Conservation (phyloP, 2,113 vertebrate species). For the Oreochromis niloticus region DNA sequence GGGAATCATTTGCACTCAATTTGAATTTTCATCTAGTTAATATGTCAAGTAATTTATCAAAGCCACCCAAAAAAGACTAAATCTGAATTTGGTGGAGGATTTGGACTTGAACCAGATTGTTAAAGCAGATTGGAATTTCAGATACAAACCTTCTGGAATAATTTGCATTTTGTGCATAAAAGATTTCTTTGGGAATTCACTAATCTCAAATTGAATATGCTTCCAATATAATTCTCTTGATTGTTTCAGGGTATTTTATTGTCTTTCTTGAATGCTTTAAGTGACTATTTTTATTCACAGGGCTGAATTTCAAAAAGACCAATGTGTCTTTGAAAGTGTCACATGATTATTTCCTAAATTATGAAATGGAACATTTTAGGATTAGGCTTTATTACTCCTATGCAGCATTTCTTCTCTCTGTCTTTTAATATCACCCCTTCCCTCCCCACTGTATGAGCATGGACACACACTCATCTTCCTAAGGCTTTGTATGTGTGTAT, state of each 20-base stretch:
- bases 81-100: constrained; percentile 27
- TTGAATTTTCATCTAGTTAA: constrained; percentile 29
- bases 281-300: constrained; percentile 24
- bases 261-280: constrained; percentile 8
- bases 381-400: constrained; percentile 5
- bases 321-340: constrained; percentile 6
- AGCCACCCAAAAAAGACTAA: constrained; percentile 13
- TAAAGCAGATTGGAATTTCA: constrained; percentile 51
- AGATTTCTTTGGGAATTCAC: constrained; percentile 45
- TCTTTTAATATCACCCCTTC: background rate
- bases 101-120: constrained; percentile 45
- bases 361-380: constrained; percentile 22
- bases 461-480: background rate
- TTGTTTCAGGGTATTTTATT: constrained; percentile 30
- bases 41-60: constrained; percentile 43
- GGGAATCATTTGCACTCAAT: constrained; percentile 30
- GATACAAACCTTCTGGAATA: constrained; percentile 39
- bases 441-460: background rate
- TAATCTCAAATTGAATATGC: constrained; percentile 49
- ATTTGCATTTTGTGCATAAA: constrained; percentile 47
- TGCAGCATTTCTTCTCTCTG: background rate
- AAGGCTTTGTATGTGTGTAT: background rate
- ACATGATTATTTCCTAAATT: constrained; percentile 35
- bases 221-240: constrained; percentile 27
- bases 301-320: background rate